These are phyloP conservation scores for Heliconius hewitsoni DNA, from an alignment of 1,140 invertebrate species.

Conservation along the genomic window DNA sequence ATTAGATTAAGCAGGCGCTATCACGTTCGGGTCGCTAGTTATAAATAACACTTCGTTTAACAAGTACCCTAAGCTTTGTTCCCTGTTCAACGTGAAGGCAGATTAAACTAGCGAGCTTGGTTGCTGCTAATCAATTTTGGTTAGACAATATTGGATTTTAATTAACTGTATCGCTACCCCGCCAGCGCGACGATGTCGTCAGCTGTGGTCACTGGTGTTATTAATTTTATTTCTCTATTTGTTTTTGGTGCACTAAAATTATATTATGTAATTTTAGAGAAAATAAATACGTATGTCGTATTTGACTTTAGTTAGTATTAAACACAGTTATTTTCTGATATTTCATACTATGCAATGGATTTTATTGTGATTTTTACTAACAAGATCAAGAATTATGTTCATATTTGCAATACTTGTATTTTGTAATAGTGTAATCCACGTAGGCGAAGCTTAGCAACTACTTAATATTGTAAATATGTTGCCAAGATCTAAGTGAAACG, in stretches of 20 bases:
- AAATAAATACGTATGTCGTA: neutral
- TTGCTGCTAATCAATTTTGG: conserved; percentile 72
- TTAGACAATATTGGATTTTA: conserved; percentile 79
- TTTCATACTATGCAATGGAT: too few relatives aligned
- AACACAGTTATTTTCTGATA: too few relatives aligned
- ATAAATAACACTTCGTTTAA: conserved; percentile 53
- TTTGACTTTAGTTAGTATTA: too few relatives aligned
- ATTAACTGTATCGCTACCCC: conserved; percentile 64
- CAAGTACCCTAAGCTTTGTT: conserved; percentile 55
- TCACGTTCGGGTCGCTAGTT: neutral
- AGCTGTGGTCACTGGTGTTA: conserved; percentile 44
- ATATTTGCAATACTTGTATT: too few relatives aligned
- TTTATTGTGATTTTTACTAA: too few relatives aligned
- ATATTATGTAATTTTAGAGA: neutral
- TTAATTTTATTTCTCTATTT: conserved; percentile 13
- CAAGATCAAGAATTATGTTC: too few relatives aligned
- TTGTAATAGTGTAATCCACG: too few relatives aligned
- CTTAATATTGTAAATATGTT: too few relatives aligned
- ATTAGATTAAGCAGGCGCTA: too few relatives aligned
- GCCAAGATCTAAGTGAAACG: too few relatives aligned
- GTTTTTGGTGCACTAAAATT: neutral
- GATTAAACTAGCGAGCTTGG: conserved; percentile 60
- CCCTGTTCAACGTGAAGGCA: conserved; percentile 48
- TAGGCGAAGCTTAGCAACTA: too few relatives aligned
- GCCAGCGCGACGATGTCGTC: conserved; percentile 44